Conservation (phyloP, 1,140 invertebrate genomes). For the Spodoptera litura region DNA sequence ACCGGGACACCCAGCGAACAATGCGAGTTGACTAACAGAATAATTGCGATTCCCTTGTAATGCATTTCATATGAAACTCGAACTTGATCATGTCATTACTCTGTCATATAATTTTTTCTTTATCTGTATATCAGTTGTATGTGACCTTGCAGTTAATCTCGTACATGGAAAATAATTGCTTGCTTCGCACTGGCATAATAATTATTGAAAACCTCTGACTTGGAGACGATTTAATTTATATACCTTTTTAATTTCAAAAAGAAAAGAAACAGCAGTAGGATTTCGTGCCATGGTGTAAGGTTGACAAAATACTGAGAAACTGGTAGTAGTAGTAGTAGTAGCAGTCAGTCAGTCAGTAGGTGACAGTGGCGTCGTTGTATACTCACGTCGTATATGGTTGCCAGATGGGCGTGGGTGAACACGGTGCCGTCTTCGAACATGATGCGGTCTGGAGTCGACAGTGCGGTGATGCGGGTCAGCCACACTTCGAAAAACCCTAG, state of each 20-base stretch:
- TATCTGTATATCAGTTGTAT: not conserved
- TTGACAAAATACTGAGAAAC: no score
- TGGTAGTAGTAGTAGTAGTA: no score
- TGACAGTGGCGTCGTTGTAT: not conserved
- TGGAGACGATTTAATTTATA: no score
- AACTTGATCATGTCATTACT: not conserved
- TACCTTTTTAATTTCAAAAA: no score
- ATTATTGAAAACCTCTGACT: no score
- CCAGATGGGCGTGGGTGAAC: slow-evolving; percentile 92
- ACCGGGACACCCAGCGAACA: no score
- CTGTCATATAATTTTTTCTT: not conserved
- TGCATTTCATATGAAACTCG: not conserved
- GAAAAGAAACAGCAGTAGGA: no score
- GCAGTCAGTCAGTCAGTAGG: no score
- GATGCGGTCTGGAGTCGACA: slow-evolving; percentile 93
- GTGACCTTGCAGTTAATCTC: slow-evolving; percentile 7
- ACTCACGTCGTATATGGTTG: slow-evolving; percentile 97
- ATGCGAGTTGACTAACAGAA: no score
- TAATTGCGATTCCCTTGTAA: not conserved
- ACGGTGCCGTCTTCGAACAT: slow-evolving; percentile 92
- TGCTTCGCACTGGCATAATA: not conserved
- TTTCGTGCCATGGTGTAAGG: no score
- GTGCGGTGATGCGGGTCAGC: slow-evolving; percentile 94
- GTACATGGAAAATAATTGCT: not conserved
- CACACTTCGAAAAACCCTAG: slow-evolving; percentile 98